Base-by-base conservation (phyloP, 2,888 invertebrate species). In the Entomobrya multifasciata region DNA sequence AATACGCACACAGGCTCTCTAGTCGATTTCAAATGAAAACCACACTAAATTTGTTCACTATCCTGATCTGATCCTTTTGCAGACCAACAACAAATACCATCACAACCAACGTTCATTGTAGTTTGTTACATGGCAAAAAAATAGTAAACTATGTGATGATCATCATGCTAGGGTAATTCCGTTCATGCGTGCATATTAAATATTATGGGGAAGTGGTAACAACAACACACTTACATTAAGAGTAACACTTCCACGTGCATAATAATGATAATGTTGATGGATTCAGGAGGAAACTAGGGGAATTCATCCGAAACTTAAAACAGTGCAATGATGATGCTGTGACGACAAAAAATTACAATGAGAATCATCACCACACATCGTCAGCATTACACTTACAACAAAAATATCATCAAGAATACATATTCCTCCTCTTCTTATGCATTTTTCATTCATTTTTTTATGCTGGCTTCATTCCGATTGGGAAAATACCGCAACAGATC, bases 201-300 rank as follows among this genome's bases (percentile, higher is more conserved):
- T n/a, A n/a, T n/a, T 36, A 60, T 27, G 17, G 41, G 1, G 65
- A 70, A 47, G 13, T 17, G 47, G 15, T 70, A 11, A 80, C 55
- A 36, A 36, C 36, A 8, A 36, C 36, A 36, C 36, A 36, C 36
- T 6, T 36, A 36, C 36, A 41, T 72, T 41, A 80, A 52, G 55
- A 60, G n/a, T n/a, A n/a, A n/a, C n/a, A 67, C 27, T 72, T 81
- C 57, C 72, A 82, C 82, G 72, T 82, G 82, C 62, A 82, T 65
- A 30, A 13, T 27, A 49, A 27, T 36, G 36, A 36, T 36, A 8
- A 13, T 36, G 36, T 36, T 36, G 36, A 8, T 6, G 36, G 36
- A 49, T 70, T 72, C 72, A 72, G 81, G 72, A 36, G 36, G 36
- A 36, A 82, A 82, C 72, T 82, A 74, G 62, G 52, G 82, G 74